Evolutionary conservation across 2,797 vertebrate genomes (phyloP).

Genomic region (Eleutherodactylus coqui): DNA sequence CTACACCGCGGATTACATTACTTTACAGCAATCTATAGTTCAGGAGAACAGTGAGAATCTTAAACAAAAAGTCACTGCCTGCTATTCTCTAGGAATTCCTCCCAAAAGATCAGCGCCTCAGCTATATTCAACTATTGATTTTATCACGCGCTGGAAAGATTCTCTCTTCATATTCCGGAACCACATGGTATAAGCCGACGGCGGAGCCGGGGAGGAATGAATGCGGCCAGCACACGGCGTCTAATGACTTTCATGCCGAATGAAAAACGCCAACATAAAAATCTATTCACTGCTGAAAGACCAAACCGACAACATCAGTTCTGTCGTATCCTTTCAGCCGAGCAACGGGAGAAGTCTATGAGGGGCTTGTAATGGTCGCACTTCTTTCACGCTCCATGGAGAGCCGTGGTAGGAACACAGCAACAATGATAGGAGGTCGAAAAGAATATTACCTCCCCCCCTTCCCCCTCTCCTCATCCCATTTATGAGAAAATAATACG

Average conservation of each 20-base stretch:
- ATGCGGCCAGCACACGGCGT: neutral
- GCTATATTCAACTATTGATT: conserved; percentile 25
- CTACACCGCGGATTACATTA: neutral
- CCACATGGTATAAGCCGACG: no score
- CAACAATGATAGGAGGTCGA: neutral
- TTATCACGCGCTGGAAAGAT: neutral
- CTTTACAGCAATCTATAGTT: conserved; percentile 26
- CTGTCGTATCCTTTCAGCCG: neutral
- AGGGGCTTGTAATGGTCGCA: neutral
- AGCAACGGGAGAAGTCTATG: neutral
- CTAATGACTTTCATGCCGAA: neutral
- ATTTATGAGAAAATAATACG: neutral
- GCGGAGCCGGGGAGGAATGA: neutral
- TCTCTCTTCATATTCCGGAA: conserved; percentile 17
- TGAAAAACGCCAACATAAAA: neutral
- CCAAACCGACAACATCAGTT: neutral
- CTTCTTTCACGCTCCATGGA: neutral
- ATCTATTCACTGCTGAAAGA: neutral
- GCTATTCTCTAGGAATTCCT: neutral
- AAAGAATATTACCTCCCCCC: neutral
- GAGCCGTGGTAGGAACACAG: neutral
- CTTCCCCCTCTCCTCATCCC: neutral
- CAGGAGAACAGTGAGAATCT: neutral
- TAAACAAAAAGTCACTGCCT: conserved; percentile 8
- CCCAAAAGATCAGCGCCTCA: neutral